These are phyloP conservation scores for Palythoa heliodiscus DNA, from an alignment of 92 coral and sea anemone genomes.

Conservation along the genomic window DNA sequence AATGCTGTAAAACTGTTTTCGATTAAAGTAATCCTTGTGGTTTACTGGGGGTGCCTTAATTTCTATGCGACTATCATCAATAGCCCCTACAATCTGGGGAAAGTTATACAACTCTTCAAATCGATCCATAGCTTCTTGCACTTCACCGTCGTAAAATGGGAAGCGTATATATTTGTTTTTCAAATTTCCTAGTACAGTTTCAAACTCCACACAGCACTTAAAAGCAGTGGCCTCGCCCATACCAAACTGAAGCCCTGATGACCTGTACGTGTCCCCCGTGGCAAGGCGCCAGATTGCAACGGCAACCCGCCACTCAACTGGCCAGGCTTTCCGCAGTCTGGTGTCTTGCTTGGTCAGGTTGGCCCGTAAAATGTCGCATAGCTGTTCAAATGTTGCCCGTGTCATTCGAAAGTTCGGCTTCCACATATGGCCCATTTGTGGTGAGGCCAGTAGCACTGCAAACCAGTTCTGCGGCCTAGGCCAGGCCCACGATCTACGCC, in stretches of 20 bases:
- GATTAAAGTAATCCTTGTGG: conserved; percentile 59
- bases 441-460: conserved; percentile 46
- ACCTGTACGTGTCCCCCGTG: conserved; percentile 37
- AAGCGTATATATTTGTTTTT: conserved; percentile 46
- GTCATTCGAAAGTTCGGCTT: conserved; percentile 22
- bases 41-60: conserved; percentile 61
- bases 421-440: conserved; percentile 21
- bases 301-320: conserved; percentile 29
- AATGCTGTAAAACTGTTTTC: conserved; percentile 62
- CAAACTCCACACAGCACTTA: conserved; percentile 29
- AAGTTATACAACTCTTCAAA: conserved; percentile 58
- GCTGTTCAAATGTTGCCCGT: not conserved
- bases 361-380: conserved; percentile 17
- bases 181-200: conserved; percentile 24
- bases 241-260: conserved; percentile 47
- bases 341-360: conserved; percentile 28
- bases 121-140: conserved; percentile 52
- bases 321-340: conserved; percentile 30
- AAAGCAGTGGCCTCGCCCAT: conserved; percentile 39
- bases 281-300: conserved; percentile 39
- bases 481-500: conserved; percentile 40
- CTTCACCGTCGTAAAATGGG: conserved; percentile 57
- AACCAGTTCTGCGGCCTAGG: conserved; percentile 38
- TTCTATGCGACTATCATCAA: conserved; percentile 65
- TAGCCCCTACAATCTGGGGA: conserved; percentile 60